Evolutionary conservation across 2,888 invertebrate genomes (phyloP).

Genomic region (Thera britannica): DNA sequence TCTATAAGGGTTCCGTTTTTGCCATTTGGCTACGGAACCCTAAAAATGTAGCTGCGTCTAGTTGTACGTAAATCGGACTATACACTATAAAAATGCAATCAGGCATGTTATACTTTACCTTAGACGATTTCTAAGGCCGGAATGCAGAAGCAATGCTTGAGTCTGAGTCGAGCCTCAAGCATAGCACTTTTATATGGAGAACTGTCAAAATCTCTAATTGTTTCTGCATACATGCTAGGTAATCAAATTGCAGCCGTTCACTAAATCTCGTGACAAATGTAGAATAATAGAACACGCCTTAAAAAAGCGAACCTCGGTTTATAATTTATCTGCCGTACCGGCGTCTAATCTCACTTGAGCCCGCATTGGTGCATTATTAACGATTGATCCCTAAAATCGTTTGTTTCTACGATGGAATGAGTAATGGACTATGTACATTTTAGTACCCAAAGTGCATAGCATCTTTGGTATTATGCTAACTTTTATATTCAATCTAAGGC

Average conservation of each 20-base stretch:
- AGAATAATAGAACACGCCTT: background rate
- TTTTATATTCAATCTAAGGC: constrained; percentile 1
- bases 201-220: too few species aligned
- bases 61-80: background rate
- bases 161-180: too few species aligned
- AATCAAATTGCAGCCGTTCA: background rate
- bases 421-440: constrained; percentile 13
- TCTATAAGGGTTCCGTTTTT: too few species aligned
- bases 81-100: too few species aligned
- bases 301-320: constrained; percentile 18
- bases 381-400: constrained; percentile 63
- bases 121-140: too few species aligned
- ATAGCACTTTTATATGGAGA: too few species aligned
- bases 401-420: constrained; percentile 37
- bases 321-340: constrained; percentile 55
- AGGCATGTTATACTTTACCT: too few species aligned
- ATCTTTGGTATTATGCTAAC: background rate
- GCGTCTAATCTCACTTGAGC: constrained; percentile 67
- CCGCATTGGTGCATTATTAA: constrained; percentile 63
- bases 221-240: background rate
- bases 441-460: background rate
- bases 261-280: background rate
- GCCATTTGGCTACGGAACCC: too few species aligned
- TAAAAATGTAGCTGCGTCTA: background rate
- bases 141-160: too few species aligned